Base-by-base conservation (phyloP, 2,797 vertebrate genomes). In the Tapera naevia region DNA sequence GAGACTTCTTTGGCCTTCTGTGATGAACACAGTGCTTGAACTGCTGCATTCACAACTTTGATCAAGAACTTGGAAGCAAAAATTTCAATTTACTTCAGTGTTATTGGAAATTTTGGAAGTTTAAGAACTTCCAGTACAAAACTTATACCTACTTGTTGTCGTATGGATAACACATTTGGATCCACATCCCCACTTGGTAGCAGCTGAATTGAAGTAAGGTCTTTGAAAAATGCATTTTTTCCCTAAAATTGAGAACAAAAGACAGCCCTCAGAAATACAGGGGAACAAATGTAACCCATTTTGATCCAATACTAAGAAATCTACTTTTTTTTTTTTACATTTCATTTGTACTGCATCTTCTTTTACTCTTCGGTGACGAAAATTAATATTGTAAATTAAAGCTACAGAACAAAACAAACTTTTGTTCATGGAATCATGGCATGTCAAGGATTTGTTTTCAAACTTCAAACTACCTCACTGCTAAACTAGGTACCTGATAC, bases 201-300 rank as follows among this genome's bases (percentile, higher is more conserved):
- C 96, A 99, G 97, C 97, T 99, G 99, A 97, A 99, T 99, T 89
- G 98, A 98, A 8, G 98, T 99, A 76, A 99, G 98, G 65, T 99
- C 99, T 97, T 99, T 99, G 97, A 99, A 99, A 98, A 99, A 99
- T 11, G 99, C 99, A 62, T 99, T 99, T 97, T 99, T 99, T 41
- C 99, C 99, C 99, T 99, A 89, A 61, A 94, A 96, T 61, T 39
- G 35, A 96, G 60, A 97, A 72, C 58, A 96, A 84, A 91, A 85
- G 46, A 54, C 69, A 64, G 72, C 14, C 17, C 46, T 91, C 53
- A 92, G 67, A 35, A 13, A 70, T 56, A 43, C 10, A 33, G 22
- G 7, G 7, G 8, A 75, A 92, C 19, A 66, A 11, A 80, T 83
- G 22, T 16, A 71, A 89, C 69, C 25, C 7, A 11, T 46, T 76